A percentile compares a stretch with the other conserved stretches of the same genome.
Evolutionary conservation across 1,140 invertebrate species (phyloP).

Genomic region (Pachypsylla venusta): DNA sequence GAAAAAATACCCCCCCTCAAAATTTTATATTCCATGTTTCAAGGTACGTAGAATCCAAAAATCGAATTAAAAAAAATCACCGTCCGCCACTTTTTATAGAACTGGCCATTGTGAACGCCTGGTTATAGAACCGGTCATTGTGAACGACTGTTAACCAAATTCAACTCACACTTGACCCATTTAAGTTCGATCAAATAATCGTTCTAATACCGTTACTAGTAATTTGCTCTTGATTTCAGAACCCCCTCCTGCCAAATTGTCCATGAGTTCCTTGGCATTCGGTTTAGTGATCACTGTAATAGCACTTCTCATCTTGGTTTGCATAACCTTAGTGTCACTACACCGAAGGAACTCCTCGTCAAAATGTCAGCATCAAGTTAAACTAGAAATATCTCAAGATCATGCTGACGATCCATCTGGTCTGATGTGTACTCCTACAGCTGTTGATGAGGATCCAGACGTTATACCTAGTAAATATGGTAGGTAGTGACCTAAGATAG

Average conservation of each 20-base stretch:
- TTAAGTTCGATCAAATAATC: no score
- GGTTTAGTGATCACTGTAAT: background rate
- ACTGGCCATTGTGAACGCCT: no score
- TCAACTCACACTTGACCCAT: no score
- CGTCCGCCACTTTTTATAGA: no score
- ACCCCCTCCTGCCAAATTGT: background rate
- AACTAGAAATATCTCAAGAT: background rate
- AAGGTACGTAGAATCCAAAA: no score
- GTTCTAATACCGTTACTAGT: no score
- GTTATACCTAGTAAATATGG: background rate
- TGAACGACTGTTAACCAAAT: no score
- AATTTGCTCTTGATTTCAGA: background rate
- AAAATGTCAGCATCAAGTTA: background rate
- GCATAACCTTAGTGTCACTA: background rate
- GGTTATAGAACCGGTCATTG: no score
- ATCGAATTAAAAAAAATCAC: no score
- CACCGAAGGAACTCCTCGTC: background rate
- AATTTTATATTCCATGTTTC: no score
- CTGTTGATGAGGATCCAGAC: slow-evolving; percentile 1
- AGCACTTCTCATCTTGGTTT: background rate
- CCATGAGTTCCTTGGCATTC: slow-evolving; percentile 1
- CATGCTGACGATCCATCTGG: background rate
- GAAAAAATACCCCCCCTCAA: no score
- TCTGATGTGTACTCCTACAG: background rate
- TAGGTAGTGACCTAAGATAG: slow-evolving; percentile 42